These are phyloP conservation scores for Dendropsophus ebraccatus DNA, from an alignment of 2,113 vertebrate genomes.

Conservation along the genomic window DNA sequence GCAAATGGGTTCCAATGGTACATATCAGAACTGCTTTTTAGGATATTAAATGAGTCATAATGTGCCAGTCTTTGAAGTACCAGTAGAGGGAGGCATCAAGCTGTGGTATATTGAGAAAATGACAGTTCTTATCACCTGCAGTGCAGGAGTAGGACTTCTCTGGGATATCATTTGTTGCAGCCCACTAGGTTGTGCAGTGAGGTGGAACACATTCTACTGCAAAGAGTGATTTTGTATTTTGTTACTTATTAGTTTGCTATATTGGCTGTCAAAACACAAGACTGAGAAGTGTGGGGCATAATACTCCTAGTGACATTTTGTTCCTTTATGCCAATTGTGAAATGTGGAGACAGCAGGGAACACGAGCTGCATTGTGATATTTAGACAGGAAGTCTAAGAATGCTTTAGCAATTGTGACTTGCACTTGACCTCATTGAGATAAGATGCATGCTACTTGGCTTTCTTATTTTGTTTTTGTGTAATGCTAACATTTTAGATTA, in stretches of 20 bases:
- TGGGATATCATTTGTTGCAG: conserved; percentile 55
- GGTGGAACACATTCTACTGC: conserved; percentile 38
- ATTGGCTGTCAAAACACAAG: conserved; percentile 15
- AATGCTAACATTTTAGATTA: not conserved
- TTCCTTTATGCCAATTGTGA: not conserved
- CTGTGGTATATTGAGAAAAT: conserved; percentile 47
- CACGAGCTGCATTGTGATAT: conserved; percentile 23
- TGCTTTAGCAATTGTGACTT: conserved; percentile 2
- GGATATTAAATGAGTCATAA: conserved; percentile 30
- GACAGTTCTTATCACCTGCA: conserved; percentile 58
- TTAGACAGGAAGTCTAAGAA: not conserved
- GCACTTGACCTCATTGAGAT: conserved; percentile 3
- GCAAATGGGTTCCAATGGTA: not conserved
- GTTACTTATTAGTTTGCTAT: conserved; percentile 14
- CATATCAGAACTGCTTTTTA: conserved; percentile 26
- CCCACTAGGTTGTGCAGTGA: conserved; percentile 48
- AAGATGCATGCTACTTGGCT: not conserved
- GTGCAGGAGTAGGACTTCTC: conserved; percentile 54
- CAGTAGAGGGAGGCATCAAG: conserved; percentile 53
- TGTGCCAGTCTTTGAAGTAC: conserved; percentile 40
- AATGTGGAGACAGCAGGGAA: not conserved
- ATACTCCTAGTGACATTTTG: not conserved
- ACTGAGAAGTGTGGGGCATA: not conserved
- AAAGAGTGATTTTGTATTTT: conserved; percentile 31
- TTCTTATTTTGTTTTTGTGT: not conserved